Base-by-base conservation (phyloP, 2,888 invertebrate species). In the Hylaea fasciaria region DNA sequence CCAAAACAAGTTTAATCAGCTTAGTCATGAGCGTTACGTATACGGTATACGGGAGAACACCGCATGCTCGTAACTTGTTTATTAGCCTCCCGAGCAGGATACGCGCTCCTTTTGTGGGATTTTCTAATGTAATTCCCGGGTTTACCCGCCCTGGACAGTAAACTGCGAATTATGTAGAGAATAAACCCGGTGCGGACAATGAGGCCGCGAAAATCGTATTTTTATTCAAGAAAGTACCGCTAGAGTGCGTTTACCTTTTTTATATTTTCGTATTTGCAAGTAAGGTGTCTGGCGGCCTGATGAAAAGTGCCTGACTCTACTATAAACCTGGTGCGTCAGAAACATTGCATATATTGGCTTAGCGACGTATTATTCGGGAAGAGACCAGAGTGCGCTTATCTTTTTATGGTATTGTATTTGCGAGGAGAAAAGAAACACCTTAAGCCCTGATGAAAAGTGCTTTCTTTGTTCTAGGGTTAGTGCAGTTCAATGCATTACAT, bases 71-170 rank as follows among this genome's bases (percentile, higher is more conserved):
- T 60, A 60, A 60, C 60, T 60, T 55, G 60, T 60, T 60, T 60
- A 60, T 60, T 60, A 60, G 44, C 45, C 46, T 52, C 52, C 49
- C 13, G 40, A 40, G 40, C 16, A 44, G 32, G 52, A 37, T 58
- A 45, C 57, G 37, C 44, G 13, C 51, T 57, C 51, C 57, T 62
- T 57, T 53, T 62, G 53, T 39, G 57, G 62, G 62, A 57, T 62
- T 62, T 62, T 57, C 57, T 57, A 54, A 61, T 57, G 62, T 62
- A 62, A 62, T 57, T 62, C 62, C 62, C 32, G 50, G 57, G 48
- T 57, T 57, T 45, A 53, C 45, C 45, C 45, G 14, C 57, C 57
- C 57, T 62, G 57, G 62, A 57, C 57, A 57, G 62, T 62, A 62
- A 62, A 62, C 57, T 54, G 54, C 50, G 50, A 57, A 62, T 62